These are phyloP conservation scores for Drosophila takahashii DNA, from an alignment of 1,140 invertebrate species.

Conservation along the genomic window DNA sequence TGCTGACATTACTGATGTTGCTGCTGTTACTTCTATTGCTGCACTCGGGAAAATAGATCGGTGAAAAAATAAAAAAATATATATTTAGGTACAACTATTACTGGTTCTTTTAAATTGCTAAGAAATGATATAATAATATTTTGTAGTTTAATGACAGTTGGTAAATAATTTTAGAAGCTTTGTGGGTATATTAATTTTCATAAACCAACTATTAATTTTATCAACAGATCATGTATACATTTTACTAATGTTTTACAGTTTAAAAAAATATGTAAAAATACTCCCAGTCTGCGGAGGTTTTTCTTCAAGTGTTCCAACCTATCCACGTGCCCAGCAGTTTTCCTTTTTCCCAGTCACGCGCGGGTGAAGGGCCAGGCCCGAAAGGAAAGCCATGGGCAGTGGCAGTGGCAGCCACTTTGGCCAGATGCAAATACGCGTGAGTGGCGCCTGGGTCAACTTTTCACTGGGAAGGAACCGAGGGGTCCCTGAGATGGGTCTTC, in stretches of 20 bases:
- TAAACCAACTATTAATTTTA: no score
- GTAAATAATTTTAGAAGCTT: no score
- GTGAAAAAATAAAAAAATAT: no score
- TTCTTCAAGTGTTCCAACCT: neutral
- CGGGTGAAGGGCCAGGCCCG: constrained; percentile 5
- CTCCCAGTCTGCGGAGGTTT: neutral
- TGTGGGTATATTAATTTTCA: no score
- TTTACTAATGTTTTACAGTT: no score
- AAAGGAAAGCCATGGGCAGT: constrained; percentile 11
- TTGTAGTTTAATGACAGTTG: no score
- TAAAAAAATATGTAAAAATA: neutral
- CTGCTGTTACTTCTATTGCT: constrained; percentile 13
- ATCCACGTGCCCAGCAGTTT: constrained; percentile 38
- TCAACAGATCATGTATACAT: no score
- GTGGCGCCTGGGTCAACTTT: constrained; percentile 43
- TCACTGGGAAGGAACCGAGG: neutral
- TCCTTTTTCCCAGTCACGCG: constrained; percentile 59
- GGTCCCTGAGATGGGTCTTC: constrained; percentile 37
- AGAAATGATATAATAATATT: no score
- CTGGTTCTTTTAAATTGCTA: no score
- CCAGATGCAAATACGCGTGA: constrained; percentile 66
- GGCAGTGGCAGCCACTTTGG: constrained; percentile 48
- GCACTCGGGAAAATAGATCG: neutral
- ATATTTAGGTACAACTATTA: no score
- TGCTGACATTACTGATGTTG: constrained; percentile 21